Evolutionary conservation across 2,888 invertebrate genomes (phyloP).

Genomic region (Geotrupes spiniger): DNA sequence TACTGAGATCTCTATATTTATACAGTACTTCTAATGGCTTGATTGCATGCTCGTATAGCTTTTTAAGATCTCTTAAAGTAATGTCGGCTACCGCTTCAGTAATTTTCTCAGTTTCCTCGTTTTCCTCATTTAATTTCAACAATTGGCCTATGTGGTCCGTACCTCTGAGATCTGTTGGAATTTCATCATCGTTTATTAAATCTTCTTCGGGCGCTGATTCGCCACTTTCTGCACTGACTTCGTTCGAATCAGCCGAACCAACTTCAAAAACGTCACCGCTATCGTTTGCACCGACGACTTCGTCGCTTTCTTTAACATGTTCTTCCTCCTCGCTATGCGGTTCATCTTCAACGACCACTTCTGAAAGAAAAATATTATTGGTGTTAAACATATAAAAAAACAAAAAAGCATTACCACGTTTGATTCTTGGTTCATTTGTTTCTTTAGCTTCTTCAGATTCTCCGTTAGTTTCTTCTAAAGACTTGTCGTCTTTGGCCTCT

Average conservation of each 20-base stretch:
- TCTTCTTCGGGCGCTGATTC: constrained; percentile 56
- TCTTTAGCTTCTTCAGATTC: not conserved
- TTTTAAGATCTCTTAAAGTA: constrained; percentile 80
- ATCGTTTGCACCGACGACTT: constrained; percentile 22
- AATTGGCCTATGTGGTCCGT: constrained; percentile 79
- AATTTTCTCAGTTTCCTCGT: constrained; percentile 66
- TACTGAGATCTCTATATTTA: constrained; percentile 88
- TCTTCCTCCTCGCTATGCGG: constrained; percentile 22
- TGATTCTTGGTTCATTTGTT: constrained; percentile 24
- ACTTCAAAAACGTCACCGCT: not conserved
- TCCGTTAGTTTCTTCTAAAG: not conserved
- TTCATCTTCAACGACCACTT: constrained; percentile 20
- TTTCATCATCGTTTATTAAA: constrained; percentile 63
- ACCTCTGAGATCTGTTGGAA: constrained; percentile 74
- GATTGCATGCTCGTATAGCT: constrained; percentile 80
- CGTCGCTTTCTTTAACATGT: constrained; percentile 26
- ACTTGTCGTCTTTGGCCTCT: constrained; percentile 23
- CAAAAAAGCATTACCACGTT: not conserved
- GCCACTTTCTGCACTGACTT: constrained; percentile 44
- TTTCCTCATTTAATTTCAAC: constrained; percentile 74
- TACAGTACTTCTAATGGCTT: constrained; percentile 88
- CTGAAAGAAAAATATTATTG: constrained; percentile 20
- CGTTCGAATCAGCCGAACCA: constrained; percentile 23
- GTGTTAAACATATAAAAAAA: constrained; percentile 16
- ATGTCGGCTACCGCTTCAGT: constrained; percentile 72